phyloP scores from a whole-genome alignment of 2,797 vertebrate genomes.

The Rhinichthys osculus region DNA sequence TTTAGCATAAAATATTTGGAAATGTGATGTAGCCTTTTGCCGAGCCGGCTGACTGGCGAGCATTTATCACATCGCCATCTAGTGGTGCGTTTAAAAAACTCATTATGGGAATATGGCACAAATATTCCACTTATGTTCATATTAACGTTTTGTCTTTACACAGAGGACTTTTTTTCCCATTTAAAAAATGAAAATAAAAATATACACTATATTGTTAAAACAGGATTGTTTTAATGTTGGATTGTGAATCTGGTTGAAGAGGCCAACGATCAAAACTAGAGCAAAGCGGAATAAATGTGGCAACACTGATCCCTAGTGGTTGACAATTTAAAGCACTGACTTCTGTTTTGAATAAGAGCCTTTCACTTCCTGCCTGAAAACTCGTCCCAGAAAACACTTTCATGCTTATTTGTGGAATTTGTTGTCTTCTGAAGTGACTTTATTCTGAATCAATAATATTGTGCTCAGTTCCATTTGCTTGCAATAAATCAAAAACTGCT shows the following conservation, averaged over 20 bases:
- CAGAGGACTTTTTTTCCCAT: background rate
- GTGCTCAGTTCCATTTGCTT: background rate
- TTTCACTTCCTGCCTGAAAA: conserved; percentile 1
- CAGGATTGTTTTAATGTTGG: background rate
- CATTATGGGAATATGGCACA: background rate
- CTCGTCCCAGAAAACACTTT: no score
- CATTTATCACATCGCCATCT: conserved; percentile 13
- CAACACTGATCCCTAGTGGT: conserved; percentile 44
- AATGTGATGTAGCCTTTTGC: no score
- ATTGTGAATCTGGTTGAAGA: background rate
- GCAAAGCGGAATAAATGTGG: background rate
- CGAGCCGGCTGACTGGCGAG: no score
- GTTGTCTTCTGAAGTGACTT: background rate
- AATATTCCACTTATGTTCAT: background rate
- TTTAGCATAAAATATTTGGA: background rate
- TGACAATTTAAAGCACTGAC: background rate
- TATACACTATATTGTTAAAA: no score
- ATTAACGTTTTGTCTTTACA: background rate
- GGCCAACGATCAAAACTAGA: no score
- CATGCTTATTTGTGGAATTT: background rate
- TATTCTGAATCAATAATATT: background rate
- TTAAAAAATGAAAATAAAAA: no score
- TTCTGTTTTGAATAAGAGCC: conserved; percentile 5
- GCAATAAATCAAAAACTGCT: background rate
- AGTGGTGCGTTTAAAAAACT: background rate